A percentile compares a stretch with the other conserved stretches of the same genome.
Conservation (phyloP, 2,797 vertebrate species). For the Lindbergichthys nudifrons region DNA sequence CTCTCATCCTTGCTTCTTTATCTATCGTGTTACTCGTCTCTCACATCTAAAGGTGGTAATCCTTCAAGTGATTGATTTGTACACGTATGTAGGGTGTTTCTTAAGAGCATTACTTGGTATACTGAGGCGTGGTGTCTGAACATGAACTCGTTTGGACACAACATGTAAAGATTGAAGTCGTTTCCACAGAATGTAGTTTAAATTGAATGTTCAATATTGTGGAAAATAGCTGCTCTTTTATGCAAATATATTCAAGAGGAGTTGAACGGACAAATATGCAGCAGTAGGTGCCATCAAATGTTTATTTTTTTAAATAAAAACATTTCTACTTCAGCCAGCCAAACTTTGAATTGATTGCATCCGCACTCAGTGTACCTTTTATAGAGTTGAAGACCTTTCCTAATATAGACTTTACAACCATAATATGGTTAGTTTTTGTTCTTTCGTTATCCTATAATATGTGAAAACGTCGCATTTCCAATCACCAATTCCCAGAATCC, state of each 20-base stretch:
- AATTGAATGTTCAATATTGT: neutral
- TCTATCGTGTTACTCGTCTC: neutral
- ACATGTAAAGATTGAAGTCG: neutral
- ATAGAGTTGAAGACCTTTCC: neutral
- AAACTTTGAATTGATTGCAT: neutral
- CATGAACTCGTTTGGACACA: neutral
- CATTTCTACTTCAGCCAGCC: neutral
- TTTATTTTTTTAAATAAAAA: neutral
- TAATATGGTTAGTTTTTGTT: neutral
- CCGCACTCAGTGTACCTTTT: neutral
- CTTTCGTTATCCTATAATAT: neutral
- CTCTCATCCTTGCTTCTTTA: neutral
- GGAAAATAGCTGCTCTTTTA: neutral
- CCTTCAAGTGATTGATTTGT: constrained; percentile 27
- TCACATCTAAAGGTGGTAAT: constrained; percentile 7
- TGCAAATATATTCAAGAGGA: constrained; percentile 10
- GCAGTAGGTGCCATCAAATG: too few relatives aligned
- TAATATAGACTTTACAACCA: neutral
- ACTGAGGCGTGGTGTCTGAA: neutral
- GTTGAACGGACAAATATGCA: neutral
- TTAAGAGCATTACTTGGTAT: neutral
- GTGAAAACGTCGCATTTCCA: neutral
- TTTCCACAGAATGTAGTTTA: neutral
- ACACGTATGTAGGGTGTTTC: constrained; percentile 4
- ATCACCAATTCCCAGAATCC: neutral